Percentiles rank a stretch among this genome's conserved stretches.
These are phyloP conservation scores for Chironomus riparius DNA, from an alignment of 2,888 invertebrate genomes.

Conservation along the genomic window DNA sequence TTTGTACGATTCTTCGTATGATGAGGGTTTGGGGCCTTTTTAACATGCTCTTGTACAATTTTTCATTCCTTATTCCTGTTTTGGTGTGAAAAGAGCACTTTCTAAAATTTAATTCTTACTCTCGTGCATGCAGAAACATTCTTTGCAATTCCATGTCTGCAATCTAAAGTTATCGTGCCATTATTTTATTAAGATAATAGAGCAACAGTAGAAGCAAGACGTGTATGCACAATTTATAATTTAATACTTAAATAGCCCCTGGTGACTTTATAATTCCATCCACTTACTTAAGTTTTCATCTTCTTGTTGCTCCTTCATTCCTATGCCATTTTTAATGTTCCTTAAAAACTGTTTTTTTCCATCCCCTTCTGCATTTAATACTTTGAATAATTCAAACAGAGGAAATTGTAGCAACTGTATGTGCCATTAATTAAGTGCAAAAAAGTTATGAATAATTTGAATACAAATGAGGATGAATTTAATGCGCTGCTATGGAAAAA, in stretches of 20 bases:
- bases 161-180: background rate
- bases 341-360: background rate
- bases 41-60: background rate
- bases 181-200: slow-evolving; percentile 9
- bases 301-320: no score
- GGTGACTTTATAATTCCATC: background rate
- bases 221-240: slow-evolving; percentile 23
- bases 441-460: background rate
- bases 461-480: no score
- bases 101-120: slow-evolving; percentile 15
- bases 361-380: background rate
- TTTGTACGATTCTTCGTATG: background rate
- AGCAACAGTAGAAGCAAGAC: background rate
- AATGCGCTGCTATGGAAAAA: no score
- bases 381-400: no score
- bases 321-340: no score
- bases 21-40: background rate
- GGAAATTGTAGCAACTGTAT: no score
- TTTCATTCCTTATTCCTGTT: no score
- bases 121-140: background rate
- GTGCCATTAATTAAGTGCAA: background rate
- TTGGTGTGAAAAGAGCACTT: background rate
- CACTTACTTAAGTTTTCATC: background rate
- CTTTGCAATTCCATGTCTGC: background rate
- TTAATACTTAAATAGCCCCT: slow-evolving; percentile 15